phyloP scores from a whole-genome alignment of 2,797 vertebrate genomes.

The Pangasius krempfi region DNA sequence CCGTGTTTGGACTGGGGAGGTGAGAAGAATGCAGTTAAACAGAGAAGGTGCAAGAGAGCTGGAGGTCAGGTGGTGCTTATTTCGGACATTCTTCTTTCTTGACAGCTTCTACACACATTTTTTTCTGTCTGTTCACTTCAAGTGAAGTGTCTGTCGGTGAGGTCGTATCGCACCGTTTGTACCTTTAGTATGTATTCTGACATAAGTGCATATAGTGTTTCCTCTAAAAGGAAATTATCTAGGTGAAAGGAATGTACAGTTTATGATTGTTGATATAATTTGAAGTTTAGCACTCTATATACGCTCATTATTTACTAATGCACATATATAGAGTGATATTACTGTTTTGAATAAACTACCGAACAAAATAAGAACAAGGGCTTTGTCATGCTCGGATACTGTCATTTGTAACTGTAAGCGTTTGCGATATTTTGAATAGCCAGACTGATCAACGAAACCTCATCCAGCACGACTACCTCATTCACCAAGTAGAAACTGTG shows the following conservation, averaged over 20 bases:
- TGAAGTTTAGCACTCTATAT: neutral
- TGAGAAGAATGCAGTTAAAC: conserved; percentile 76
- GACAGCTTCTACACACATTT: neutral
- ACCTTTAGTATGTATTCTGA: neutral
- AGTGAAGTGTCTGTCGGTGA: neutral
- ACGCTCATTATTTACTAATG: neutral
- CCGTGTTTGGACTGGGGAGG: conserved; percentile 71
- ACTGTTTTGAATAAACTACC: neutral
- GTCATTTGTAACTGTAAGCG: neutral
- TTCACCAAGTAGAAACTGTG: neutral
- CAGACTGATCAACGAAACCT: neutral
- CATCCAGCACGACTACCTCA: neutral
- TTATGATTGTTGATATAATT: neutral
- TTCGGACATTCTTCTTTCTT: neutral
- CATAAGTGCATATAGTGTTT: neutral
- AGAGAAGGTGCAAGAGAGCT: conserved; percentile 63
- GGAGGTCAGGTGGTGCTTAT: neutral
- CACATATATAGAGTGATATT: too few species aligned
- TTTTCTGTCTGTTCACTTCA: too few species aligned
- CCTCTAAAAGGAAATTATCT: neutral
- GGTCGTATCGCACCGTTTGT: neutral
- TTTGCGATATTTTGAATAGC: neutral
- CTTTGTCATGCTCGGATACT: neutral
- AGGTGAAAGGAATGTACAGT: neutral
- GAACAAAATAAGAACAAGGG: neutral